A percentile compares a stretch with the other conserved stretches of the same genome.
phyloP scores from a whole-genome alignment of 2,113 vertebrate species.

The Corapipo altera region DNA sequence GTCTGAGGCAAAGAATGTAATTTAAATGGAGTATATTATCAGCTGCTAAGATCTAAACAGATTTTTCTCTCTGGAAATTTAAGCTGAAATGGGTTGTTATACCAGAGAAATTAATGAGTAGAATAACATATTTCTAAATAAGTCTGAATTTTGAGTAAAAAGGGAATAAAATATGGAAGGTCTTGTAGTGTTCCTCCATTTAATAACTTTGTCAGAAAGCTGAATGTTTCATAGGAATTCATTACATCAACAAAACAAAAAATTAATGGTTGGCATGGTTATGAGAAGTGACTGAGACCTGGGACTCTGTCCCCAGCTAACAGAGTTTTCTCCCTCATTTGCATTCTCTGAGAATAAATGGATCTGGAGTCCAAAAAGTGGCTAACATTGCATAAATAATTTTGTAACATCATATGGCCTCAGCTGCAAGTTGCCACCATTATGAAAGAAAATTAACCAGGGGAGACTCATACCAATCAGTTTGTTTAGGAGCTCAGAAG shows the following conservation, averaged over 20 bases:
- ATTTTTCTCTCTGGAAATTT: background rate
- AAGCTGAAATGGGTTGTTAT: background rate
- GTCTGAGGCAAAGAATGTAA: constrained; percentile 30
- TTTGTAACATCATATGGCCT: constrained; percentile 82
- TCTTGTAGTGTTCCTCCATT: constrained; percentile 45
- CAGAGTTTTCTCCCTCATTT: constrained; percentile 67
- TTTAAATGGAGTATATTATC: constrained; percentile 50
- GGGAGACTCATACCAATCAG: constrained; percentile 82
- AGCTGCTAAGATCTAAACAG: constrained; percentile 28
- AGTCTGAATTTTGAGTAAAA: constrained; percentile 41
- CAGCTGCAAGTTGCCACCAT: constrained; percentile 84
- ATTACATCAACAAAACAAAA: constrained; percentile 51
- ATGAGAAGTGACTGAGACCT: constrained; percentile 45
- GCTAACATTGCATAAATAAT: constrained; percentile 83
- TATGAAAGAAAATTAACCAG: constrained; percentile 83
- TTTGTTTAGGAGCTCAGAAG: constrained; percentile 78
- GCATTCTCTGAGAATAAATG: constrained; percentile 67
- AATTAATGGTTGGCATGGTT: constrained; percentile 64
- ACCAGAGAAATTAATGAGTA: constrained; percentile 28
- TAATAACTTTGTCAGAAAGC: constrained; percentile 67
- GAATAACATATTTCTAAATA: background rate
- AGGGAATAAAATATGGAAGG: constrained; percentile 10
- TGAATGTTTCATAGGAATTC: constrained; percentile 68
- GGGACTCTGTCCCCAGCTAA: constrained; percentile 65
- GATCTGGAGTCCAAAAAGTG: constrained; percentile 76